Evolutionary conservation across 2,797 vertebrate species (phyloP).

Genomic region (Gambusia yucatana): DNA sequence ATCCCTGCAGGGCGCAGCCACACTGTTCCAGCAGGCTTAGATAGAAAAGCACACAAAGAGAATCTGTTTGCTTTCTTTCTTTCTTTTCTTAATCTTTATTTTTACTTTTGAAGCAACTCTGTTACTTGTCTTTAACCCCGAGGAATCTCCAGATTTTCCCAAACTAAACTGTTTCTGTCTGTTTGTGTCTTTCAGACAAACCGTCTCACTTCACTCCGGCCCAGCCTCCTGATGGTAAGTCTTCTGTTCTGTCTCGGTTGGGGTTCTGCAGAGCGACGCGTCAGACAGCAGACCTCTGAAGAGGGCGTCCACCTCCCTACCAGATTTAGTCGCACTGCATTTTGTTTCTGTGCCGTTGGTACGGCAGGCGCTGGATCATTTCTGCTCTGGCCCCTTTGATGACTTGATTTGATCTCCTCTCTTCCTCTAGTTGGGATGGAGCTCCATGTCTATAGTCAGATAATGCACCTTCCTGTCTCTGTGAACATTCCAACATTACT

Average conservation of each 20-base stretch:
- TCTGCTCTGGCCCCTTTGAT: slow-evolving; percentile 67
- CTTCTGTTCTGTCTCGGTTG: slow-evolving; percentile 54
- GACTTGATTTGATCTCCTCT: slow-evolving; percentile 75
- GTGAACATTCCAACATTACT: slow-evolving; percentile 19
- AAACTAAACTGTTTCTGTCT: slow-evolving; percentile 66
- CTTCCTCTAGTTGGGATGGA: slow-evolving; percentile 49
- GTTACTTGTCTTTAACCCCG: slow-evolving; percentile 58
- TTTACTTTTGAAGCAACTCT: slow-evolving; percentile 53
- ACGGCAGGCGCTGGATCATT: slow-evolving; percentile 54
- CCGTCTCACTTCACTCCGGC: slow-evolving; percentile 81
- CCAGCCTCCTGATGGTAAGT: slow-evolving; percentile 85
- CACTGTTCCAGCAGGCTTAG: slow-evolving; percentile 53
- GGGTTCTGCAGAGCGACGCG: slow-evolving; percentile 59
- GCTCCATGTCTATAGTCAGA: slow-evolving; percentile 66
- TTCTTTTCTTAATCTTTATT: slow-evolving; percentile 24
- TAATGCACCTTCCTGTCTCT: slow-evolving; percentile 26
- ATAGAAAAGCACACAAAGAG: slow-evolving; percentile 33
- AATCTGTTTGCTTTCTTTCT: slow-evolving; percentile 14
- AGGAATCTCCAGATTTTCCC: slow-evolving; percentile 60
- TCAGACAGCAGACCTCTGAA: slow-evolving; percentile 67
- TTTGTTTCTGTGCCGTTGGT: slow-evolving; percentile 45
- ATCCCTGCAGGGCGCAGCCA: slow-evolving; percentile 34
- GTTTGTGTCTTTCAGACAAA: slow-evolving; percentile 83
- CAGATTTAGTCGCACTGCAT: slow-evolving; percentile 30
- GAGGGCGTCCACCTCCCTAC: slow-evolving; percentile 39